Conservation (phyloP, 2,888 invertebrate species). For the Erebia epiphron region DNA sequence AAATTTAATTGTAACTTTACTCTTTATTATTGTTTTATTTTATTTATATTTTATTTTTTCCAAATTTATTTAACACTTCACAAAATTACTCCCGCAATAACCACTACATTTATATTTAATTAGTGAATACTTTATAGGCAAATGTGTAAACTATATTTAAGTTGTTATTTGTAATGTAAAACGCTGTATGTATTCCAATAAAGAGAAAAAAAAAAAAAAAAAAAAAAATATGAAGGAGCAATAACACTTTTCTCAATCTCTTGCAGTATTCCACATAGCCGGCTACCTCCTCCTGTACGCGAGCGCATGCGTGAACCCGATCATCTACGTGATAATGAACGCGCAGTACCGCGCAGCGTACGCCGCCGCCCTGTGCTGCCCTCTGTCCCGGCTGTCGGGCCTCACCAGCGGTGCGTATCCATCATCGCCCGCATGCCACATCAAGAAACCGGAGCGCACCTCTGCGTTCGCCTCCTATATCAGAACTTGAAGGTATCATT, state of each 20-base stretch:
- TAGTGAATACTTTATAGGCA: too few species aligned
- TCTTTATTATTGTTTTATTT: too few species aligned
- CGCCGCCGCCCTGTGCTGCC: conserved; percentile 89
- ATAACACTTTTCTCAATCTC: not conserved
- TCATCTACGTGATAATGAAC: conserved; percentile 97
- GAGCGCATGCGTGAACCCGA: conserved; percentile 95
- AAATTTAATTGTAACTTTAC: too few species aligned
- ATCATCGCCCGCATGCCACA: conserved; percentile 68
- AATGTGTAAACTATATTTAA: too few species aligned
- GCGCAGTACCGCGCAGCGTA: conserved; percentile 96
- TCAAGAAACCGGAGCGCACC: conserved; percentile 65
- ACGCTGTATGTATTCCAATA: too few species aligned
- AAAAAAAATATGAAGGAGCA: not conserved
- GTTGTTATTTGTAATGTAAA: too few species aligned
- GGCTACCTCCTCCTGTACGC: conserved; percentile 94
- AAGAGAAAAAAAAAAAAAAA: too few species aligned
- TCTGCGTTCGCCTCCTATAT: conserved; percentile 69
- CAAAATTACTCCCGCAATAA: too few species aligned
- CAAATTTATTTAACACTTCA: too few species aligned
- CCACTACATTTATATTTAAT: too few species aligned
- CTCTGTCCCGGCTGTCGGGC: conserved; percentile 80
- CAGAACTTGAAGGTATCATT: conserved; percentile 75
- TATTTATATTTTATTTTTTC: too few species aligned
- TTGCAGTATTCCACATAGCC: conserved; percentile 85
- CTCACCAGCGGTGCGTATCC: conserved; percentile 84